These are phyloP conservation scores for Paedocypris sp. DNA, from an alignment of 2,113 vertebrate genomes.

Conservation along the genomic window DNA sequence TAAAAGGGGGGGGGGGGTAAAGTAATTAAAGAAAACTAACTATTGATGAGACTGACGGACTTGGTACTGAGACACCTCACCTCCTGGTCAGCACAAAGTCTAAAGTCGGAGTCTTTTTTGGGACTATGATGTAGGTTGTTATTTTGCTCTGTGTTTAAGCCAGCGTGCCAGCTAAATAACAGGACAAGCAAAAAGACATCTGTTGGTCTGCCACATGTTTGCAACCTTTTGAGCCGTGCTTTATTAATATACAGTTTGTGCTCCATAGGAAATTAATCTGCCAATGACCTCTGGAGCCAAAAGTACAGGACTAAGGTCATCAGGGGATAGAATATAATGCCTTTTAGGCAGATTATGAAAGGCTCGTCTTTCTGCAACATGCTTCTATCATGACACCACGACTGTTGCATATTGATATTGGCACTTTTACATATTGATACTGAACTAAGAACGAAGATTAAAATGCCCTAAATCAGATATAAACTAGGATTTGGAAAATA, in stretches of 20 bases:
- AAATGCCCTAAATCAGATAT: too few species aligned
- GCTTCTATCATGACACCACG: neutral
- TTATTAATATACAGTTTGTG: slow-evolving; percentile 24
- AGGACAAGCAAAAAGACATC: neutral
- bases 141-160: neutral
- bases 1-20: too few species aligned
- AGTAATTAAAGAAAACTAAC: too few species aligned
- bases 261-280: slow-evolving; percentile 51
- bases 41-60: too few species aligned
- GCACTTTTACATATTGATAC: too few species aligned
- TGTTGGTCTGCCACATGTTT: neutral
- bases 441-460: too few species aligned
- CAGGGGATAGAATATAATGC: neutral
- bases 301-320: slow-evolving; percentile 16
- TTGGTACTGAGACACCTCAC: too few species aligned
- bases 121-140: neutral
- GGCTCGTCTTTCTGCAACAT: neutral
- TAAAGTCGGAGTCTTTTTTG: neutral
- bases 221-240: slow-evolving; percentile 9
- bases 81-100: neutral
- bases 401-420: slow-evolving; percentile 7
- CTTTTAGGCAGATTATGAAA: slow-evolving; percentile 7
- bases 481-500: too few species aligned
- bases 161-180: slow-evolving; percentile 1
- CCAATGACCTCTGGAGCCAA: slow-evolving; percentile 39